A percentile compares a stretch with the other conserved stretches of the same genome.
Evolutionary conservation across 1,140 invertebrate genomes (phyloP).

Genomic region (Tribolium madens): DNA sequence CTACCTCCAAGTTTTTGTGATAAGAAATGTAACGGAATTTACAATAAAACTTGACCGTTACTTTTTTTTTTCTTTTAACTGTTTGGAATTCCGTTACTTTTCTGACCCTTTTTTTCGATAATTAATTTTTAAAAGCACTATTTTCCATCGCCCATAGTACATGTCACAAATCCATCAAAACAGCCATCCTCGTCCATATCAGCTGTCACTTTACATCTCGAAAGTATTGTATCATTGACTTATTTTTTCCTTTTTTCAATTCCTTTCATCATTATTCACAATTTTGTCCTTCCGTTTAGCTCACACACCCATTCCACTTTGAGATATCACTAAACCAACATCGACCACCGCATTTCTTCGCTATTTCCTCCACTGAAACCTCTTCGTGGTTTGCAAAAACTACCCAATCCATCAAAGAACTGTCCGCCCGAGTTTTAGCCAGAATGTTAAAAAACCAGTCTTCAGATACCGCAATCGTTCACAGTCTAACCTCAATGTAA

Average conservation of each 20-base stretch:
- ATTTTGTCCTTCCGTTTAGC: conserved; percentile 57
- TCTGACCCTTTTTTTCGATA: not conserved
- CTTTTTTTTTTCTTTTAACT: not conserved
- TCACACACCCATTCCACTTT: conserved; percentile 40
- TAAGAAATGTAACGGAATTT: not conserved
- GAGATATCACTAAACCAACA: not conserved
- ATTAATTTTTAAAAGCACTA: conserved; percentile 6
- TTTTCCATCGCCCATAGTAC: not conserved
- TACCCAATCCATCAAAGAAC: conserved; percentile 53
- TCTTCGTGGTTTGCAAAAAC: conserved; percentile 31
- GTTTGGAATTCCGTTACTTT: not conserved
- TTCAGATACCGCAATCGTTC: not conserved
- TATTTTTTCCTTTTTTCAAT: conserved; percentile 46
- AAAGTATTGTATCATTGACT: conserved; percentile 48
- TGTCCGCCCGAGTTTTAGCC: conserved; percentile 49
- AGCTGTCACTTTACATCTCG: conserved; percentile 38
- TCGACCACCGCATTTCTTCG: not conserved
- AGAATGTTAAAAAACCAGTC: conserved; percentile 39
- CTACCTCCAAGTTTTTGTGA: too few species aligned
- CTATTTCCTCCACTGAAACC: conserved; percentile 2
- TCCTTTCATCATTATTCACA: conserved; percentile 53
- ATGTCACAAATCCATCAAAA: conserved; percentile 53
- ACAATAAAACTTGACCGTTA: not conserved
- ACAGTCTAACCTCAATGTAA: conserved; percentile 48
- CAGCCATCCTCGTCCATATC: conserved; percentile 42